Percentiles rank a stretch among this genome's conserved stretches.
Conservation (phyloP, 2,113 vertebrate species). For the Dipodomys ordii region DNA sequence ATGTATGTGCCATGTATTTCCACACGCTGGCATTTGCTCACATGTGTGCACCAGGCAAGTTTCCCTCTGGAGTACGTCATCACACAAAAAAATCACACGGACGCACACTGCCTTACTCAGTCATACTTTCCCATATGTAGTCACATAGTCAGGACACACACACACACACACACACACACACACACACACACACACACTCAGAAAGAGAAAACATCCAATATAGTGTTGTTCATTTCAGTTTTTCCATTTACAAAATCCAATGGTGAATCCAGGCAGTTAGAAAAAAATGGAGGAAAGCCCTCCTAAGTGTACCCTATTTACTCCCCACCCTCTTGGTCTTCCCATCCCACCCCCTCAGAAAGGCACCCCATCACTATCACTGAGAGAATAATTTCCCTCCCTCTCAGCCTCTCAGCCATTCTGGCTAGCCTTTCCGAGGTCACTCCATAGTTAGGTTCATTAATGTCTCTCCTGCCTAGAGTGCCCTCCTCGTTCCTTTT, state of each 20-base stretch:
- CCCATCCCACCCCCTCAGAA: conserved; percentile 65
- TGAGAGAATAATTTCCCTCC: conserved; percentile 67
- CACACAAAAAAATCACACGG: conserved; percentile 60
- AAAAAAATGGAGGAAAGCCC: conserved; percentile 80
- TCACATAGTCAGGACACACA: conserved; percentile 56
- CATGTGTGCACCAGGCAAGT: conserved; percentile 39
- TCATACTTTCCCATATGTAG: conserved; percentile 25
- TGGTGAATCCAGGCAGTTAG: conserved; percentile 81
- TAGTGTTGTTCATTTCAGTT: conserved; percentile 79
- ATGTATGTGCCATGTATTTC: background rate
- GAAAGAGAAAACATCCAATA: conserved; percentile 78
- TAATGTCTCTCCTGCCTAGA: conserved; percentile 66
- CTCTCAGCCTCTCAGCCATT: conserved; percentile 68
- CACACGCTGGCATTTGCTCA: conserved; percentile 62
- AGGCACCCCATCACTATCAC: conserved; percentile 76
- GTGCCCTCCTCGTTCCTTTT: conserved; percentile 58
- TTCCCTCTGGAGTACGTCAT: conserved; percentile 26
- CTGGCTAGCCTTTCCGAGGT: conserved; percentile 69
- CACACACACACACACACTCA: conserved; percentile 31
- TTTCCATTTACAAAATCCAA: conserved; percentile 84
- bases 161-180: background rate
- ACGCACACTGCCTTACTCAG: conserved; percentile 46
- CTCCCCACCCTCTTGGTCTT: conserved; percentile 50
- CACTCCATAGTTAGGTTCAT: conserved; percentile 61
- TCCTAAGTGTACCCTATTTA: conserved; percentile 71